phyloP scores from a whole-genome alignment of 1,140 invertebrate species.

The Ostrea edulis region DNA sequence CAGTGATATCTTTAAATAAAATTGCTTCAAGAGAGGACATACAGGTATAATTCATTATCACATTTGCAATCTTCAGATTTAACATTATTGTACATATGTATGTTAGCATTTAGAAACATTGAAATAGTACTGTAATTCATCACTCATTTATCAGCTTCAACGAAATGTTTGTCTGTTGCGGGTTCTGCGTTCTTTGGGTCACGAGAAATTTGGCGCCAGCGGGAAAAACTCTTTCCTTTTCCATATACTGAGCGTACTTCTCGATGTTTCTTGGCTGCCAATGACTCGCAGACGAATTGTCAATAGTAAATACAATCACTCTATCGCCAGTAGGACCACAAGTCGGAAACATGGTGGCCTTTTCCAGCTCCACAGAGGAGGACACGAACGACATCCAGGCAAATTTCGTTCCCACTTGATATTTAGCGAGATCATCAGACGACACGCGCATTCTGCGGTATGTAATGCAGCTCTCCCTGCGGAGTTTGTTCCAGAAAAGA shows the following conservation, averaged over 20 bases:
- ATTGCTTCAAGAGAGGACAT: too few species aligned
- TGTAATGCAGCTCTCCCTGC: slow-evolving; percentile 17
- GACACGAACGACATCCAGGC: slow-evolving; percentile 52
- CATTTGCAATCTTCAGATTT: too few species aligned
- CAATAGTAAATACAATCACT: slow-evolving; percentile 43
- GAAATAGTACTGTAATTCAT: background rate
- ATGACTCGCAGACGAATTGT: slow-evolving; percentile 22
- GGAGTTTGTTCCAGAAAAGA: slow-evolving; percentile 42
- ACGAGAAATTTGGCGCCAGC: slow-evolving; percentile 51
- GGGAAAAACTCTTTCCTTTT: slow-evolving; percentile 56
- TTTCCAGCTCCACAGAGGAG: slow-evolving; percentile 39
- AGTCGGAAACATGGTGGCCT: slow-evolving; percentile 46
- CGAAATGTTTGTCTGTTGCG: background rate
- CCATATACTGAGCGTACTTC: slow-evolving; percentile 46
- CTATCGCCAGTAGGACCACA: slow-evolving; percentile 39
- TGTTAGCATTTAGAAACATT: background rate
- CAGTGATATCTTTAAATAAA: background rate
- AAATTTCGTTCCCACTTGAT: slow-evolving; percentile 42
- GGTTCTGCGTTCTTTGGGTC: background rate
- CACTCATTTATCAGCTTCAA: slow-evolving; percentile 17
- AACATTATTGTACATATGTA: background rate
- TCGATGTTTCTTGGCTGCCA: slow-evolving; percentile 53
- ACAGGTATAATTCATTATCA: too few species aligned
- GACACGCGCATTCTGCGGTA: slow-evolving; percentile 46
- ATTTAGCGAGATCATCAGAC: background rate